Evolutionary conservation across 2,797 vertebrate genomes (phyloP), one percentile per base, ranked within the genome.

Genomic region (Pangasius djambal): DNA sequence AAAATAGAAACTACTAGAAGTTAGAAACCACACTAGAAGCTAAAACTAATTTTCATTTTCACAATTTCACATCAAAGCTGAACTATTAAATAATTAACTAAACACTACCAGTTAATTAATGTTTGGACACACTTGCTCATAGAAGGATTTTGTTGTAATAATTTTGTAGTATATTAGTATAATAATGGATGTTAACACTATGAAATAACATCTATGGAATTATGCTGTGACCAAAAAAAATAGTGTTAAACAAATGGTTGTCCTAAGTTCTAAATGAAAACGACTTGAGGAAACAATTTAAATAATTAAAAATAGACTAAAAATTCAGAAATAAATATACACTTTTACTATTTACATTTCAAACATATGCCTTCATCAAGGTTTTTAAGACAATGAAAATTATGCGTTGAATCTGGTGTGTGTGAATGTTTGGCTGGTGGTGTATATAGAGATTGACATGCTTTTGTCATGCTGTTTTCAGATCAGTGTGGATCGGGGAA

Each of bases 401-500:
- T 34, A 20, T 59, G 52, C 31, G 59, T 12, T 37, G 79, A 59
- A 40, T 82, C 12, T 15, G 28, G 4, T 61, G 55, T 13, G 34
- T 59, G 18, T 12, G 61, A 34, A 2, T 1, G 15, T 7, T 34
- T 82, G 28, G 2, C 28, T 34, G 7, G 8, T n/a, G 5, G 4
- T 34, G 44, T 63, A 25, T 34, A 3, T 9, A n/a, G 13, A n/a
- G 8, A 50, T 28, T 37, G 55, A 63, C 25, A 2, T 52, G n/a
- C 52, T 69, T 55, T 86, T 72, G 55, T 28, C 44, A 25, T 74
- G 22, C 12, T 85, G 63, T 89, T 89, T 88, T 72, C 90, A 99
- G 99, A 98, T 99, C 95, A 99, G 97, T 0, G 98, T 99, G 6
- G 99, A 99, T 95, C 96, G 99, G 87, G 99, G 98, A n/a, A 95